Evolutionary conservation across 1,140 invertebrate species (phyloP).

Genomic region (Panagrolaimus sp.): DNA sequence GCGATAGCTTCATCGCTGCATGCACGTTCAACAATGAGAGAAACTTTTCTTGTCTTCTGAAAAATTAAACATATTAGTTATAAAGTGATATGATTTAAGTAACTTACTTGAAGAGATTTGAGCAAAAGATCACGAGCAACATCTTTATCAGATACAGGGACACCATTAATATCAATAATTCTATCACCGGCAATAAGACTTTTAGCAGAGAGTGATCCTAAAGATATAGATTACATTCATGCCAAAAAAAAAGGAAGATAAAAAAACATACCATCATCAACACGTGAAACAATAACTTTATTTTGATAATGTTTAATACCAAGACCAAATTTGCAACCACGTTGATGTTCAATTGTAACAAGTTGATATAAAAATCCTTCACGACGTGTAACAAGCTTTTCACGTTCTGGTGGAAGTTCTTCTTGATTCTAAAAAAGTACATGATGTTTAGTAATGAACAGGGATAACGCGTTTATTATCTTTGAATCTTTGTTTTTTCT

Average conservation of each 20-base stretch:
- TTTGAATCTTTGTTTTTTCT: too few species aligned
- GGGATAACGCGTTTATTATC: too few species aligned
- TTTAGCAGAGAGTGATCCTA: conserved; percentile 19
- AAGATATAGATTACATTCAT: too few species aligned
- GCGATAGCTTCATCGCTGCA: conserved; percentile 7
- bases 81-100: background rate
- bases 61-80: too few species aligned
- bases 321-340: conserved; percentile 20
- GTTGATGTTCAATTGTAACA: conserved; percentile 7
- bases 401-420: conserved; percentile 12
- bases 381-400: conserved; percentile 21
- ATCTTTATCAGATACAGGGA: conserved; percentile 19
- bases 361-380: conserved; percentile 18
- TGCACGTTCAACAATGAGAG: conserved; percentile 16
- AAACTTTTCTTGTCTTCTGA: conserved; percentile 17
- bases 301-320: conserved; percentile 23
- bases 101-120: conserved; percentile 13
- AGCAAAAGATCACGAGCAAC: conserved; percentile 12
- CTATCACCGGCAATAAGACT: conserved; percentile 16
- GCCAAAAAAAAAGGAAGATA: conserved; percentile 6
- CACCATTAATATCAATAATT: conserved; percentile 17
- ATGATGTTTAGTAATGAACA: too few species aligned
- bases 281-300: conserved; percentile 12
- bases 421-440: conserved; percentile 14
- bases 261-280: conserved; percentile 9